Conservation (phyloP, 1,140 invertebrate species). For the Sitobion miscanthi region DNA sequence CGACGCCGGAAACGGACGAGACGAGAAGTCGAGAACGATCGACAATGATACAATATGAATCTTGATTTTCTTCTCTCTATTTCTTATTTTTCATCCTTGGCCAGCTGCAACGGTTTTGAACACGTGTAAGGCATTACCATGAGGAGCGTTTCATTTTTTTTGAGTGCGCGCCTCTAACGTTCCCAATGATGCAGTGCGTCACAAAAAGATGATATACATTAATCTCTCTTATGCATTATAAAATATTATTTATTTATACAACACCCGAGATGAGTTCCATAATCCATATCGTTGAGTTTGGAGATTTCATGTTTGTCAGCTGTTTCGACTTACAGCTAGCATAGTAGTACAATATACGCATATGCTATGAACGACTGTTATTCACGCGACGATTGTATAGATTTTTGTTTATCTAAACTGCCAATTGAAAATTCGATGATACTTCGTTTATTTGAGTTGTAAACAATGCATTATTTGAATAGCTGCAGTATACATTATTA, state of each 20-base stretch:
- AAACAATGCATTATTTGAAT: constrained; percentile 19
- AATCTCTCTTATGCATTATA: neutral
- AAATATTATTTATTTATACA: neutral
- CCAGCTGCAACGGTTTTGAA: neutral
- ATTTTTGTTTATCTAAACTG: neutral
- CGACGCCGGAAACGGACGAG: neutral
- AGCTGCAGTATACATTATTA: neutral
- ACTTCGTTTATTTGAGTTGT: neutral
- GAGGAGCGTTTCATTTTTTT: neutral
- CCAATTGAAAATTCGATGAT: neutral
- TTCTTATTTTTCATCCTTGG: neutral
- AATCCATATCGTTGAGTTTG: neutral
- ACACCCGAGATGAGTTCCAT: neutral
- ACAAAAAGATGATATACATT: neutral
- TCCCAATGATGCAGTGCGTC: neutral
- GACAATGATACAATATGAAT: neutral
- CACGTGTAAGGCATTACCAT: neutral
- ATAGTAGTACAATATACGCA: neutral
- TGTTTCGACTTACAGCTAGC: neutral
- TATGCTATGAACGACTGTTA: neutral
- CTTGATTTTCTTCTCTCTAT: neutral
- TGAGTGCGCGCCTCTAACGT: neutral
- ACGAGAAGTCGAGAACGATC: neutral
- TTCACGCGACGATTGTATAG: neutral
- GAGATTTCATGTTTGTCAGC: neutral